These are phyloP conservation scores for Turdus rufiventris DNA, from an alignment of 2,113 vertebrate species.

Conservation along the genomic window DNA sequence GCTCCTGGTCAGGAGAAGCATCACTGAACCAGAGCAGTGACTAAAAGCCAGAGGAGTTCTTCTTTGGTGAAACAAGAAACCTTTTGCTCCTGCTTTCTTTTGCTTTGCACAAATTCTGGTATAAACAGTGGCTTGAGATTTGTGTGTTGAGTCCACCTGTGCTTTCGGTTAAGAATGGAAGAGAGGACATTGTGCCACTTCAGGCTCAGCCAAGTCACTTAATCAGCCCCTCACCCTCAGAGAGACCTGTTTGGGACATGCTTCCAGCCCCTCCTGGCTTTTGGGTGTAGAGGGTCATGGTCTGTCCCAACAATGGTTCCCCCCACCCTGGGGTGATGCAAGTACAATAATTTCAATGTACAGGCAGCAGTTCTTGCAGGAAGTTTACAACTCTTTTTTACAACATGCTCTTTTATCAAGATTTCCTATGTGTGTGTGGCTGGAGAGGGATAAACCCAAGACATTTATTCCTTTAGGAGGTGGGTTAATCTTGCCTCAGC, in stretches of 20 bases:
- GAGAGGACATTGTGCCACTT: not conserved
- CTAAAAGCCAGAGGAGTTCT: not conserved
- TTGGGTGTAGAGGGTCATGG: not conserved
- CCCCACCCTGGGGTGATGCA: accelerated
- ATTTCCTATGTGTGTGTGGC: not conserved
- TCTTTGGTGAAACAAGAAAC: not conserved
- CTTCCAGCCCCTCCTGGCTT: not conserved
- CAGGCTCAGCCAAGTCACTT: not conserved
- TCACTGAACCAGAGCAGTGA: not conserved
- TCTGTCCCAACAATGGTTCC: not conserved
- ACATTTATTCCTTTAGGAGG: constrained; percentile 14
- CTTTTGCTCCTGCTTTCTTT: not conserved
- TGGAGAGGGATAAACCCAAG: constrained; percentile 14
- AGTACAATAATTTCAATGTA: not conserved
- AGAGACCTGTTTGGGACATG: not conserved
- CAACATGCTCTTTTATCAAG: not conserved
- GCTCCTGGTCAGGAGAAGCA: not conserved
- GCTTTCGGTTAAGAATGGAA: not conserved
- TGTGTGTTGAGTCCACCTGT: accelerated
- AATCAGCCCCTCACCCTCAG: not conserved
- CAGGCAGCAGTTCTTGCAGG: not conserved
- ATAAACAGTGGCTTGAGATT: not conserved
- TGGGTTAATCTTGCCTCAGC: constrained; percentile 49
- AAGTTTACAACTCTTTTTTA: not conserved
- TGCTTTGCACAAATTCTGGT: not conserved